phyloP scores from a whole-genome alignment of 2,113 vertebrate species.

The Edolisoma coerulescens region DNA sequence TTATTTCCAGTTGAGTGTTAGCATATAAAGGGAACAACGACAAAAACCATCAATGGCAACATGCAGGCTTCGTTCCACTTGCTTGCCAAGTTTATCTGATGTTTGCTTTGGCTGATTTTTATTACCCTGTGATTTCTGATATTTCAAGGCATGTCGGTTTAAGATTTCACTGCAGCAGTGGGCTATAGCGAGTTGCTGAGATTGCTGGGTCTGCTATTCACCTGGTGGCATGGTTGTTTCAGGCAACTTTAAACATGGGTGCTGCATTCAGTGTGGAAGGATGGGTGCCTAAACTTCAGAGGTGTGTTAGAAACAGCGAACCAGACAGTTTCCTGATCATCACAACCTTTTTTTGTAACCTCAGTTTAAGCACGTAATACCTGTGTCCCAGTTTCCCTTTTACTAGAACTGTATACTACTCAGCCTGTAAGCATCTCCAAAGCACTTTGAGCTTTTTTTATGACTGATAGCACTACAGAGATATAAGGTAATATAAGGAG shows the following conservation, averaged over 20 bases:
- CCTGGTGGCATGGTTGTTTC: background rate
- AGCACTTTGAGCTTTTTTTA: background rate
- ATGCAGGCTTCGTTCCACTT: accelerated
- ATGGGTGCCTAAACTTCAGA: background rate
- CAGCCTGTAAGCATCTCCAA: background rate
- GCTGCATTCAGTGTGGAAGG: background rate
- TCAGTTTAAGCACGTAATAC: background rate
- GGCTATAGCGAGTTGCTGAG: accelerated
- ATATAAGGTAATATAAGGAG: background rate
- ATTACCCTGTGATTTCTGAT: background rate
- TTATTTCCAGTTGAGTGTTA: background rate
- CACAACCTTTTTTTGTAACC: background rate
- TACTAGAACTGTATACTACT: background rate
- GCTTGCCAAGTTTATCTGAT: background rate
- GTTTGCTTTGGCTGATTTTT: background rate
- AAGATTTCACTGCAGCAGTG: background rate
- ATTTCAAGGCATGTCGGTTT: background rate
- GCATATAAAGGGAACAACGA: background rate
- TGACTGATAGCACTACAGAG: background rate
- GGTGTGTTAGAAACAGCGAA: background rate
- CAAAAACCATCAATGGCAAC: background rate
- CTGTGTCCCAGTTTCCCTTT: background rate
- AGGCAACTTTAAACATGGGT: background rate
- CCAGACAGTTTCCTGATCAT: background rate
- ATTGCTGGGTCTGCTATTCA: background rate